Base-by-base conservation (phyloP, 2,113 vertebrate species). In the Saguinus imperator region DNA sequence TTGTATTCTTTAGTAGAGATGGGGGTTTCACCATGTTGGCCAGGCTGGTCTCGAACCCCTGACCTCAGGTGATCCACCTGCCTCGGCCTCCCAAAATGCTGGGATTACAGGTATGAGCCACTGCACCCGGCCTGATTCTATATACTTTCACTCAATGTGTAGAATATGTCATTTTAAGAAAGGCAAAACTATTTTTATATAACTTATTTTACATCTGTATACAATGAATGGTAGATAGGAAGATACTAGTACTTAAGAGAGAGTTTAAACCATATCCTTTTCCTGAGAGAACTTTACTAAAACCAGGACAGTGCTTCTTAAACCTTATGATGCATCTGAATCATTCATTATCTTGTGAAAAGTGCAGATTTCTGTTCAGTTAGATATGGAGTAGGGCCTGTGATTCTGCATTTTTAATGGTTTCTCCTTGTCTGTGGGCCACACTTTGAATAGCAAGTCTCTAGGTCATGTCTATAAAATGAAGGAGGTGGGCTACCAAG, bases 131-230 rank as follows among this genome's bases (percentile, higher is more conserved):
- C 52, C 52, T 52, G 52, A 52, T 52, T 52, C 52, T 52, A 52
- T 17, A 52, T 17, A 52, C 52, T 52, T 52, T 52, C 52, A 17
- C 16, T 52, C 4, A 87, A 20, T 20, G 11, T 35, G 4, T 35
- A 91, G 35, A 85, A 11, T 73, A 32, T 87, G 77, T 92, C 94
- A 72, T 87, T 87, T 20, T 90, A 76, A 76, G 64, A 76, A 90
- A 93, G 20, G 43, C n/a, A 79, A 61, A 68, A 90, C 18, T 45
- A 14, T 27, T 57, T 77, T 80, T 61, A 10, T 27, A 6, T 58
- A 48, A 80, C 13, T 87, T 90, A 1, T 21, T 94, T 93, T 43
- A 21, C 8, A 70, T 57, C 5, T 21, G 12, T 48, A 57, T 18
- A n/a, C 32, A 50, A 21, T 70, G 5, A 64, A 8, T 40, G 9